Evolutionary conservation across 2,888 invertebrate genomes (phyloP).

Genomic region (Cheilosia soror): DNA sequence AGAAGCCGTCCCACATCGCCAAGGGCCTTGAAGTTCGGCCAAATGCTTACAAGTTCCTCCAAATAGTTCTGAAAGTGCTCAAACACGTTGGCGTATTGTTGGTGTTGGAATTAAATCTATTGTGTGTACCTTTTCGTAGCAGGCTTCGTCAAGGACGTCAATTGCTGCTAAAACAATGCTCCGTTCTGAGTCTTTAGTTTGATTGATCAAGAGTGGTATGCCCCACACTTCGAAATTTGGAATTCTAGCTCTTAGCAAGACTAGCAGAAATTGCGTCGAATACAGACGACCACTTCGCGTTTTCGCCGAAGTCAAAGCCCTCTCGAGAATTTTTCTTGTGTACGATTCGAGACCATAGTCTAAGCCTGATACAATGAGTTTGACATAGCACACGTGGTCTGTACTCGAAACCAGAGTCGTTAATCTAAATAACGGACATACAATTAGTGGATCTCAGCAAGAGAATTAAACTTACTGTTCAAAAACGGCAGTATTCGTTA

Average conservation of each 20-base stretch:
- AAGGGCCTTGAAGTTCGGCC: conserved; percentile 88
- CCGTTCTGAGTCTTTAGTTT: conserved; percentile 92
- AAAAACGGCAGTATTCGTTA: conserved; percentile 90
- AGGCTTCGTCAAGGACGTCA: conserved; percentile 95
- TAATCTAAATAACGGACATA: conserved; percentile 85
- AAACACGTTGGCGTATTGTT: not conserved
- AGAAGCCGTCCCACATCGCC: conserved; percentile 92
- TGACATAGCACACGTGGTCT: conserved; percentile 96
- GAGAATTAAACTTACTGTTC: conserved; percentile 85
- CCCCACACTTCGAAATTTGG: conserved; percentile 94
- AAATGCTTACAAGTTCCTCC: conserved; percentile 90
- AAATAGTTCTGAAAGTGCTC: conserved; percentile 86
- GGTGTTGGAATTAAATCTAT: not conserved
- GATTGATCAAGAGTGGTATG: conserved; percentile 91
- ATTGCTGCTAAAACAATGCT: conserved; percentile 92
- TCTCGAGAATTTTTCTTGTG: conserved; percentile 87
- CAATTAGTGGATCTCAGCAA: not conserved
- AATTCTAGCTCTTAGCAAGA: conserved; percentile 90
- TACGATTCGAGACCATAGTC: conserved; percentile 92
- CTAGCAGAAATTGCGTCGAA: conserved; percentile 95
- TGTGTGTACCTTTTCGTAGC: conserved; percentile 89
- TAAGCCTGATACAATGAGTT: conserved; percentile 95
- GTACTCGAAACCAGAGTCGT: conserved; percentile 92
- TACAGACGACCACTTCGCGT: conserved; percentile 89
- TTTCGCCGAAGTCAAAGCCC: conserved; percentile 82